Conservation (phyloP, 2,888 invertebrate species). For the Lepidonotus clava region DNA sequence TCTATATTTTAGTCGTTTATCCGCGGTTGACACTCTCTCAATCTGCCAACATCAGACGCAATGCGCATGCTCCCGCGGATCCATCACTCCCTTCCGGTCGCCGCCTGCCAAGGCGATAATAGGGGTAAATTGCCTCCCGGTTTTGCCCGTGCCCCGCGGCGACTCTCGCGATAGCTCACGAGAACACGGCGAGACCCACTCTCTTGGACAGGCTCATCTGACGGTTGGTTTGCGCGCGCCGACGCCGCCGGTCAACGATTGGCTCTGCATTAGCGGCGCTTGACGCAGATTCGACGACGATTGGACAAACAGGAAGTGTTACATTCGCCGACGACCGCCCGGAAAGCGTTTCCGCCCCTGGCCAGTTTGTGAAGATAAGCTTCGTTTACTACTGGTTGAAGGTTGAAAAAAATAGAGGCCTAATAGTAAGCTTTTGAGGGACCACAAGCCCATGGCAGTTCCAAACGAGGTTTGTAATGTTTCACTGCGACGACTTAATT, state of each 20-base stretch:
- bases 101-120: slow-evolving; percentile 17
- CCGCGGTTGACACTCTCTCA: slow-evolving; percentile 11
- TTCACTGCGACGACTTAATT: too few species aligned
- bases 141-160: slow-evolving; percentile 9
- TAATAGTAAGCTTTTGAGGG: too few species aligned
- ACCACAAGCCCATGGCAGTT: too few species aligned
- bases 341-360: neutral
- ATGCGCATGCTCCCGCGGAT: slow-evolving; percentile 37
- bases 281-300: neutral
- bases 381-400: too few species aligned
- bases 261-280: neutral
- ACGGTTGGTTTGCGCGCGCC: neutral
- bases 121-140: slow-evolving; percentile 26
- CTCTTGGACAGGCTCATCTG: neutral
- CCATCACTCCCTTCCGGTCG: neutral
- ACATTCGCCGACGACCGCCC: neutral
- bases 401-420: too few species aligned
- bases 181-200: neutral
- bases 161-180: slow-evolving; percentile 27
- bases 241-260: neutral
- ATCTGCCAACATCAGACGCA: slow-evolving; percentile 35
- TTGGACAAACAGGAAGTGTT: slow-evolving; percentile 46
- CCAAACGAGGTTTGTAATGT: too few species aligned
- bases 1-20: slow-evolving; percentile 37
- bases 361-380: neutral